phyloP scores from a whole-genome alignment of 2,113 vertebrate genomes.

The Chitala chitala region DNA sequence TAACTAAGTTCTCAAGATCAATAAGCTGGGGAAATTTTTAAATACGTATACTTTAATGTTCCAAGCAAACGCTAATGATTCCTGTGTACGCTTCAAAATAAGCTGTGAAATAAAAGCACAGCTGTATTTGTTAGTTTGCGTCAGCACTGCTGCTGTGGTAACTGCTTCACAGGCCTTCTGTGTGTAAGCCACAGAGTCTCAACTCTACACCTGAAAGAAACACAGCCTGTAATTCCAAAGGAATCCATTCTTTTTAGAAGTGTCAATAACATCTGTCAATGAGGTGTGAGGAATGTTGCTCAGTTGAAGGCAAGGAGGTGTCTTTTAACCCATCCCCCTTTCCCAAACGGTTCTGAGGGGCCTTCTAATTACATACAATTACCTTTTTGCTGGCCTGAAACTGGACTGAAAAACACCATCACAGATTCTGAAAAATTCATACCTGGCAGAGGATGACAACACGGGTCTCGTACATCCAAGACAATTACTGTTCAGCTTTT shows the following conservation, averaged over 20 bases:
- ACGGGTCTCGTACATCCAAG: no score
- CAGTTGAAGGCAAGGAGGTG: background rate
- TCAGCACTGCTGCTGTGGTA: no score
- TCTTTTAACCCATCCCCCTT: background rate
- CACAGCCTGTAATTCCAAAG: slow-evolving; percentile 31
- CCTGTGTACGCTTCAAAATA: no score
- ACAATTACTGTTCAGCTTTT: no score
- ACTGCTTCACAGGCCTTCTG: slow-evolving; percentile 7
- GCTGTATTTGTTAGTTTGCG: no score
- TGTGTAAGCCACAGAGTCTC: slow-evolving; percentile 19
- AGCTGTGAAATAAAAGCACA: no score
- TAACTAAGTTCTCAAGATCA: no score
- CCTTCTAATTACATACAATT: slow-evolving; percentile 23
- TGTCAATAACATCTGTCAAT: slow-evolving; percentile 26
- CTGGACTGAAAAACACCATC: background rate
- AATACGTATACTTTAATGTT: no score
- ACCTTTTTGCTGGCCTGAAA: background rate
- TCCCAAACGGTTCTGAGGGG: background rate
- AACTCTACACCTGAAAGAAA: slow-evolving; percentile 8
- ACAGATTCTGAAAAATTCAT: no score
- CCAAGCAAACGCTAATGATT: no score
- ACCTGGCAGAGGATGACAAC: no score
- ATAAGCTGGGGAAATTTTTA: no score
- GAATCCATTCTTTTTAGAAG: slow-evolving; percentile 27
- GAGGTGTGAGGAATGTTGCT: background rate